phyloP scores from a whole-genome alignment of 2,888 invertebrate genomes.

The Euproctis similis region DNA sequence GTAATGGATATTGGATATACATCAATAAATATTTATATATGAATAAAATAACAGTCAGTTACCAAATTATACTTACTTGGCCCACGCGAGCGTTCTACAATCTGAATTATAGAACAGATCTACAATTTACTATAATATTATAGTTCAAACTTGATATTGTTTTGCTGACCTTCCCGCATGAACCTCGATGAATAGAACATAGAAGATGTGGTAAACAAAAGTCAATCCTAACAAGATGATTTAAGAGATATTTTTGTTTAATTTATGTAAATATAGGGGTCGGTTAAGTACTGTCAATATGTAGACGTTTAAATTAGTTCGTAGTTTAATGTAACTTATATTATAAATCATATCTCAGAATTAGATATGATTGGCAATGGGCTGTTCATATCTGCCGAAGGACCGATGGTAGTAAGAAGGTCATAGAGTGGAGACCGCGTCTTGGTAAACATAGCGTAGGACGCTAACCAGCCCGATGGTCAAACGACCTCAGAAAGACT shows the following conservation, averaged over 20 bases:
- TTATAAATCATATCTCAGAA: background rate
- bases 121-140: constrained; percentile 15
- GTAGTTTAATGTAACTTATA: background rate
- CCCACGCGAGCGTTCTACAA: constrained; percentile 9
- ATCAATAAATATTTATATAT: constrained; percentile 1
- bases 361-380: too few species aligned
- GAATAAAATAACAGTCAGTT: background rate
- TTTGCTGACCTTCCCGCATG: constrained; percentile 32
- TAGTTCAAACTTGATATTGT: constrained; percentile 7
- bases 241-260: background rate
- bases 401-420: too few species aligned
- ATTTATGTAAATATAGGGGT: background rate
- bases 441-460: too few species aligned
- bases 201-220: background rate
- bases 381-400: too few species aligned
- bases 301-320: background rate
- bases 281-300: background rate
- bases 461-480: too few species aligned
- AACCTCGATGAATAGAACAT: constrained; percentile 14
- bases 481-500: too few species aligned
- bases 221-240: background rate
- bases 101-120: constrained; percentile 11
- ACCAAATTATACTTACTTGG: constrained; percentile 1
- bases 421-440: too few species aligned
- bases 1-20: background rate